phyloP scores from a whole-genome alignment of 2,113 vertebrate species.

The Vidua macroura region DNA sequence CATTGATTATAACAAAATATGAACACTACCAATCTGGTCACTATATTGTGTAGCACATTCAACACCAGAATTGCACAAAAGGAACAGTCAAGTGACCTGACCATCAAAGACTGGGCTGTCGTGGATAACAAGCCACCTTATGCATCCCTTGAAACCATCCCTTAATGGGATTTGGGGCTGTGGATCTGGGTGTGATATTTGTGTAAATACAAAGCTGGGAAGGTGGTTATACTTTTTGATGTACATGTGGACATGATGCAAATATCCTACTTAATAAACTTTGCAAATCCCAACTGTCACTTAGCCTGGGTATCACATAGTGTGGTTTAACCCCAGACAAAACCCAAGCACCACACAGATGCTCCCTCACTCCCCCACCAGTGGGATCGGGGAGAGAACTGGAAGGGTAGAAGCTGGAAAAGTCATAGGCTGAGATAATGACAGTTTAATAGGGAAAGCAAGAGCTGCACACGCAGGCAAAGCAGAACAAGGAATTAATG shows the following conservation, averaged over 20 bases:
- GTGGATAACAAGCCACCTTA: neutral
- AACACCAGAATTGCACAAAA: neutral
- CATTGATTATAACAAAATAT: neutral
- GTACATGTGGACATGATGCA: neutral
- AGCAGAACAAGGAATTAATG: neutral
- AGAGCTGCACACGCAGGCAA: neutral
- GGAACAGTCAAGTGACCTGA: neutral
- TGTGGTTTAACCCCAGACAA: neutral
- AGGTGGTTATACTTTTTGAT: neutral
- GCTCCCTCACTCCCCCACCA: accelerated
- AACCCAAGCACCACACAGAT: neutral
- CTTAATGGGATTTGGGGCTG: neutral
- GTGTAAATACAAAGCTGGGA: neutral
- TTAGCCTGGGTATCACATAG: neutral
- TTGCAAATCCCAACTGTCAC: neutral
- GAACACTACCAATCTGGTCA: neutral
- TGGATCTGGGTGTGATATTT: neutral
- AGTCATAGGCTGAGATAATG: neutral
- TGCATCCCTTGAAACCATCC: neutral
- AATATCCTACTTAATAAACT: neutral
- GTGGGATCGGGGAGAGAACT: accelerated
- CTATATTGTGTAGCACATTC: neutral
- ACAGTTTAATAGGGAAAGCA: neutral
- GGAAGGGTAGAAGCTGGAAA: neutral
- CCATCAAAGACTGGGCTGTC: neutral